Evolutionary conservation across 2,888 invertebrate genomes (phyloP).

Genomic region (Altica lythri): DNA sequence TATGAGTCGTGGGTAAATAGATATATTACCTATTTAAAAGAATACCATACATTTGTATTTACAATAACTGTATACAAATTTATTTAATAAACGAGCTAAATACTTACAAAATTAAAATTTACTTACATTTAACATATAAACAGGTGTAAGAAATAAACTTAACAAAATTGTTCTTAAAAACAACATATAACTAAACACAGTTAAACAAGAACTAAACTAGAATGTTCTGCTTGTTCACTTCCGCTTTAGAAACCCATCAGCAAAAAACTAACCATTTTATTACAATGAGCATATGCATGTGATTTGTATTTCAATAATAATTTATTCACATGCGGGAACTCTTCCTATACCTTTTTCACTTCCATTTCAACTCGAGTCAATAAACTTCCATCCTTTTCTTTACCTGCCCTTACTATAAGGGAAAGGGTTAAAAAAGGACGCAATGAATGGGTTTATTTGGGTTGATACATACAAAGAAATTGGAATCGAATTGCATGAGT

Average conservation of each 20-base stretch:
- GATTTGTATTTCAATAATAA: slow-evolving; percentile 50
- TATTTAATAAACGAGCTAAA: too few relatives aligned
- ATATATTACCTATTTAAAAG: too few relatives aligned
- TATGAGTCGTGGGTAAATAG: too few relatives aligned
- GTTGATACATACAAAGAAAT: slow-evolving; percentile 34
- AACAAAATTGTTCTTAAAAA: too few relatives aligned
- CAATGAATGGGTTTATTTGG: slow-evolving; percentile 33
- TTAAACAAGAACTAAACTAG: neutral
- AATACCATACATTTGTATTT: too few relatives aligned
- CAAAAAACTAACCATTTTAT: slow-evolving; percentile 29
- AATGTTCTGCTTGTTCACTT: neutral
- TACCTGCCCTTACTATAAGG: slow-evolving; percentile 40
- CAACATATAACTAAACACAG: neutral
- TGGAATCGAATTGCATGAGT: slow-evolving; percentile 32
- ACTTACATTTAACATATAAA: too few relatives aligned
- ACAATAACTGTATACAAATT: too few relatives aligned
- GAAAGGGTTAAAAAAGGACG: slow-evolving; percentile 33
- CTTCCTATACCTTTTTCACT: slow-evolving; percentile 54
- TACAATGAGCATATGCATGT: slow-evolving; percentile 47
- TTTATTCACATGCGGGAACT: slow-evolving; percentile 48
- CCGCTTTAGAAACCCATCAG: slow-evolving; percentile 12
- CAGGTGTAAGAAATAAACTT: too few relatives aligned
- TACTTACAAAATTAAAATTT: too few relatives aligned
- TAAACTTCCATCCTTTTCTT: slow-evolving; percentile 37
- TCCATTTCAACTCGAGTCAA: too few relatives aligned